Percentiles rank a stretch among this genome's conserved stretches.
Evolutionary conservation across 2,113 vertebrate species (phyloP).

Genomic region (Chloebia gouldiae): DNA sequence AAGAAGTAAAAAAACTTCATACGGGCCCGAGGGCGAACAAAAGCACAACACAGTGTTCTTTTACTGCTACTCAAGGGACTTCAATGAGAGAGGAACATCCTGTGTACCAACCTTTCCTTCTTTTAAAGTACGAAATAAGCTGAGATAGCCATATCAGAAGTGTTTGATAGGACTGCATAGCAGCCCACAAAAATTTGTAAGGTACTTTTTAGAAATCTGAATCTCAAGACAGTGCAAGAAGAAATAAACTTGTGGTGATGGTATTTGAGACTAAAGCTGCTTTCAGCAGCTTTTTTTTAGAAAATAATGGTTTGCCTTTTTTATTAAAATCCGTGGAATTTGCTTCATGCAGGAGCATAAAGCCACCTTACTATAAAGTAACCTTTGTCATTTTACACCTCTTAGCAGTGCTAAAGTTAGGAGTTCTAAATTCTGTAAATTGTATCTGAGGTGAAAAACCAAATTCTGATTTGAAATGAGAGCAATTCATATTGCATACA

Average conservation of each 20-base stretch:
- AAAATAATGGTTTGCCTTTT: neutral
- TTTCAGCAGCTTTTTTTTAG: neutral
- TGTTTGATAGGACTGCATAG: neutral
- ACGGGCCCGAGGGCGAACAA: accelerated
- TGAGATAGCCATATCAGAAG: neutral
- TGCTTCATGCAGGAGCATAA: neutral
- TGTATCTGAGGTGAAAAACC: neutral
- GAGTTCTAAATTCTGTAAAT: neutral
- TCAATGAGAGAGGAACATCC: neutral
- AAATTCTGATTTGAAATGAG: neutral
- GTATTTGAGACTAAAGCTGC: neutral
- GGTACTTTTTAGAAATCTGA: neutral
- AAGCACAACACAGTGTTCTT: neutral
- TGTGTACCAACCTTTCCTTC: neutral
- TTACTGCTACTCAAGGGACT: neutral
- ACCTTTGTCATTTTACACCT: neutral
- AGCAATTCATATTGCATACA: neutral
- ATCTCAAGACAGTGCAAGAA: neutral
- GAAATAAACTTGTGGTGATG: neutral
- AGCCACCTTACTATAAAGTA: neutral
- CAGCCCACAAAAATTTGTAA: neutral
- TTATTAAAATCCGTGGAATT: neutral
- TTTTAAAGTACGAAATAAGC: neutral
- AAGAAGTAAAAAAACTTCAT: neutral
- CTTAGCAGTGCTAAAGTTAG: neutral